A percentile compares a stretch with the other conserved stretches of the same genome.
These are phyloP conservation scores for Ctenochaetus hawaiiensis DNA, from an alignment of 2,797 vertebrate species.

Conservation along the genomic window DNA sequence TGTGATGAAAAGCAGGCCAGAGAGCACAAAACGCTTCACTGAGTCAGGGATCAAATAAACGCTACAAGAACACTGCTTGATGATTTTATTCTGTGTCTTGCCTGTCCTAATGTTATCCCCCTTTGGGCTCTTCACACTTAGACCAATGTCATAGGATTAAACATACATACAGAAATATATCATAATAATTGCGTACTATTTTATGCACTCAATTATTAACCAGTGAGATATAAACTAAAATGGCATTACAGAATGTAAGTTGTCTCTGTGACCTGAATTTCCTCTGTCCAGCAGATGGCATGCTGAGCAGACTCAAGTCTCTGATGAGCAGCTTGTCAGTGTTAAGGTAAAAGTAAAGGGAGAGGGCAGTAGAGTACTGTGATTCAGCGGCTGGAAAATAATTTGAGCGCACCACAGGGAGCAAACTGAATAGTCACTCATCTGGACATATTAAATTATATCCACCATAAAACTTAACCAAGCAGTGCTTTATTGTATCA, in stretches of 20 bases:
- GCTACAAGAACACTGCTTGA: neutral
- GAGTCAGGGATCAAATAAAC: constrained; percentile 35
- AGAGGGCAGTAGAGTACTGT: constrained; percentile 72
- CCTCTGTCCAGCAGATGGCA: constrained; percentile 69
- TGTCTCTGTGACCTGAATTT: neutral
- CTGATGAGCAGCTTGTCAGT: neutral
- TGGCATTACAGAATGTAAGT: neutral
- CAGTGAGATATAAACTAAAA: neutral
- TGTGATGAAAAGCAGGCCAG: constrained; percentile 52
- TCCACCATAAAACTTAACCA: constrained; percentile 33
- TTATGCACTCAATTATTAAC: neutral
- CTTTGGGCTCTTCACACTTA: neutral
- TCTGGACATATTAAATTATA: constrained; percentile 45
- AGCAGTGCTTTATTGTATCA: constrained; percentile 2
- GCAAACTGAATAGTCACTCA: constrained; percentile 35
- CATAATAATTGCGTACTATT: neutral
- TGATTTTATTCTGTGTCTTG: constrained; percentile 4
- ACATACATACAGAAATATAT: neutral
- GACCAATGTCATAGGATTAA: neutral
- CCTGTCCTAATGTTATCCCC: neutral
- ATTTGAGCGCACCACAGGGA: constrained; percentile 4
- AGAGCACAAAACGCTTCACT: constrained; percentile 15
- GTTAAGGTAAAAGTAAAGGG: constrained; percentile 32
- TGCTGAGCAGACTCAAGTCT: neutral
- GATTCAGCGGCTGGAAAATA: constrained; percentile 5